Base-by-base conservation (phyloP, 2,797 vertebrate genomes). In the Urosaurus nigricauda region DNA sequence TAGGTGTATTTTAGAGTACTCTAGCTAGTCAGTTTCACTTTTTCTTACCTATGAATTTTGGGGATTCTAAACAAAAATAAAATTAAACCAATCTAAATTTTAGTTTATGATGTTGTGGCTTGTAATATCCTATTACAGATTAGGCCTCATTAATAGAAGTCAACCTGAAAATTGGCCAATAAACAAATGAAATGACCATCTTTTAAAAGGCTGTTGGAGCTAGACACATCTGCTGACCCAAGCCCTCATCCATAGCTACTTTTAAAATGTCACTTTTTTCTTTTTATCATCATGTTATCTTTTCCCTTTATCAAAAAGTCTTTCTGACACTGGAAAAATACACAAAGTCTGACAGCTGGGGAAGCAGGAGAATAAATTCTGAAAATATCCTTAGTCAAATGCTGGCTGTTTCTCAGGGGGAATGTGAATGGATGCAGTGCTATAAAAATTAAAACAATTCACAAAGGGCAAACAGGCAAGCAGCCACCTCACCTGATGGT, bases 231-330 rank as follows among this genome's bases (percentile, higher is more conserved):
- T 86, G 71, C 47, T 24, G 47, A 78, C 60, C 13, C 40, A 29
- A 81, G 56, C 43, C 26, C 58, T 68, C 73, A 68, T 68, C 58
- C 47, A 94, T 91, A 91, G 92, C 93, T 89, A 91, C 84, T 85
- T 92, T 43, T 74, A 84, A 78, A 88, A 4, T 60, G 80, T 77
- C 53, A 8, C 79, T 93, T 75, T 82, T n/a, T 74, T 90, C 93
- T 87, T 94, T 94, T 94, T 95, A 94, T 93, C 87, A 92, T 90
- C 71, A n/a, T 24, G 40, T 91, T 91, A 92, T 95, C 90, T 94
- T 91, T 79, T 74, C 56, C 88, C 87, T 94, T 87, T 74, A 93
- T 96, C 91, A 95, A 94, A 84, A 96, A 94, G 88, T 91, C 92
- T 77, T 90, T 17, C 56, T 94, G 95, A 94, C 89, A 11, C 56